Percentiles rank a stretch among this genome's conserved stretches.
Evolutionary conservation across 2,888 invertebrate species (phyloP).

Genomic region (Tortricodes alternella): DNA sequence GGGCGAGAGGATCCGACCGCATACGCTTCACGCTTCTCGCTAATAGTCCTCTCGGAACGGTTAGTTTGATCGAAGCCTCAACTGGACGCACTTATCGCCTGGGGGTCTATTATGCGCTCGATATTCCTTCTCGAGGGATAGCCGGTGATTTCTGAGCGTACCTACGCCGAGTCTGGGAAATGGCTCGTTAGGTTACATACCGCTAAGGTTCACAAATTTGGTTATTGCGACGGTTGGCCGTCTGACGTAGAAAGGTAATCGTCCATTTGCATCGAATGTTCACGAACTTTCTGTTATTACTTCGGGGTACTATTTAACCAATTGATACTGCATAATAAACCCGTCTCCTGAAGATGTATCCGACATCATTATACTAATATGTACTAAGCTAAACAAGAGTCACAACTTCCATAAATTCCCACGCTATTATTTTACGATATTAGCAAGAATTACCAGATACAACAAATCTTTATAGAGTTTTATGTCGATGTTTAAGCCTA

Average conservation of each 20-base stretch:
- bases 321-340: no score
- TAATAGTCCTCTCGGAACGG: constrained; percentile 28
- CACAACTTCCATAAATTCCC: neutral
- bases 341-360: no score
- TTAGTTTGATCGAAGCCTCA: constrained; percentile 33
- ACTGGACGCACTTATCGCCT: constrained; percentile 33
- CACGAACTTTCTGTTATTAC: no score
- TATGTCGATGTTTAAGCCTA: constrained; percentile 21
- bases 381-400: no score
- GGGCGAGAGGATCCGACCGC: constrained; percentile 34
- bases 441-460: constrained; percentile 5
- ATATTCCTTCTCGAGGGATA: constrained; percentile 30
- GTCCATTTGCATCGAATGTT: no score
- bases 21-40: constrained; percentile 18
- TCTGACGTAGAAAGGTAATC: no score
- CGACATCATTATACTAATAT: neutral
- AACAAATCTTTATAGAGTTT: constrained; percentile 10
- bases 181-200: constrained; percentile 19
- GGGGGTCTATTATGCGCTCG: constrained; percentile 35
- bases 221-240: no score
- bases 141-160: constrained; percentile 32
- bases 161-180: constrained; percentile 22
- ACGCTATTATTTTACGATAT: constrained; percentile 5
- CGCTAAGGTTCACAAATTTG: constrained; percentile 9
- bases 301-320: no score